Evolutionary conservation across 2,797 vertebrate species (phyloP).

Genomic region (Sebastes steindachneri): DNA sequence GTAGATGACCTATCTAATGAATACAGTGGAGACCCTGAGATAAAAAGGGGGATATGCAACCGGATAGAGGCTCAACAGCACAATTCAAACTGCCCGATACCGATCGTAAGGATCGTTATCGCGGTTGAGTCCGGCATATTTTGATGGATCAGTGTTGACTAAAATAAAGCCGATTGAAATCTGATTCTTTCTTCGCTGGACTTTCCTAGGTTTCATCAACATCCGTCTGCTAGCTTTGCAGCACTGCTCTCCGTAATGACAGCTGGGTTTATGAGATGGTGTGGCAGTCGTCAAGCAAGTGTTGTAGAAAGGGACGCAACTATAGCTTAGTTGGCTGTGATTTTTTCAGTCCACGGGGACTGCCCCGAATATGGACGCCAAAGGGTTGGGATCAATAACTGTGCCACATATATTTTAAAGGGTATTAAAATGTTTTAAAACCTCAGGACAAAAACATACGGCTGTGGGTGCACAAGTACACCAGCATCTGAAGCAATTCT

Average conservation of each 20-base stretch:
- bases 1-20: slow-evolving; percentile 27
- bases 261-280: not conserved
- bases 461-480: not conserved
- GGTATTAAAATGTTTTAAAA: not conserved
- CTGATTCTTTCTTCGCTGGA: not conserved
- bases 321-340: not conserved
- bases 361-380: not conserved
- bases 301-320: not conserved
- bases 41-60: not conserved
- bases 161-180: not conserved
- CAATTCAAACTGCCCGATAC: not conserved
- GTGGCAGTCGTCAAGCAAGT: not conserved
- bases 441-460: not conserved
- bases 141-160: not conserved
- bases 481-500: not conserved
- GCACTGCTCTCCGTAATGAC: not conserved
- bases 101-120: not conserved
- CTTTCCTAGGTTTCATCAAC: not conserved
- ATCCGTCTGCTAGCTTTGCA: not conserved
- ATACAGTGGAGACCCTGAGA: slow-evolving; percentile 9
- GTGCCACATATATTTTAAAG: not conserved
- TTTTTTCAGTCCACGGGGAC: not conserved
- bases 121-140: not conserved
- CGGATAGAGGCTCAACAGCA: not conserved
- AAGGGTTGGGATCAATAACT: not conserved